Conservation (phyloP, 2,113 vertebrate genomes). For the Pomatostomus ruficeps region DNA sequence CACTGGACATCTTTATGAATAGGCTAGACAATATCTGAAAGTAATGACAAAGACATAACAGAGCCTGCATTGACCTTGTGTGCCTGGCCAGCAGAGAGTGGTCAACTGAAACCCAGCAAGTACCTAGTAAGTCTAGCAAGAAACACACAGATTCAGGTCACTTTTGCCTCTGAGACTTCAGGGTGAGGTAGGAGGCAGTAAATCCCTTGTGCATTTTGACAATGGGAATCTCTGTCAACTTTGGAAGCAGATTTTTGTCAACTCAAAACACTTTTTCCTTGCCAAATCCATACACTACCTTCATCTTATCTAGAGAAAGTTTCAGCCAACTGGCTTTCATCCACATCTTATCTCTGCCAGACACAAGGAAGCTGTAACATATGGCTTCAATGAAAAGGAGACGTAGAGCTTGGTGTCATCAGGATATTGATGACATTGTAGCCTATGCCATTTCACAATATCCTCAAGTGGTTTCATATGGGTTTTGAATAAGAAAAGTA, state of each 20-base stretch:
- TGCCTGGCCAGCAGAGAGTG: neutral
- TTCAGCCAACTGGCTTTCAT: conserved; percentile 52
- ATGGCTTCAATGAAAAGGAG: conserved; percentile 57
- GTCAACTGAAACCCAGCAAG: neutral
- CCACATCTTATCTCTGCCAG: conserved; percentile 59
- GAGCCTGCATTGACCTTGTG: neutral
- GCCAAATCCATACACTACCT: conserved; percentile 36
- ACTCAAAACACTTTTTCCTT: conserved; percentile 15
- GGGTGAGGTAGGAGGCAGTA: neutral
- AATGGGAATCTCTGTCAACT: conserved; percentile 12
- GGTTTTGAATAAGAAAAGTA: conserved; percentile 29
- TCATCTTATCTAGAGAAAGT: conserved; percentile 47
- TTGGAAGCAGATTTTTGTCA: conserved; percentile 34
- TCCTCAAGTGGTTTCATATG: conserved; percentile 30
- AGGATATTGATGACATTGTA: conserved; percentile 56
- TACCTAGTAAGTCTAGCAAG: neutral
- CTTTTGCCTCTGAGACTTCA: neutral
- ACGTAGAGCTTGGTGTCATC: conserved; percentile 34
- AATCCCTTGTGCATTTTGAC: neutral
- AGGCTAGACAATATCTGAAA: neutral
- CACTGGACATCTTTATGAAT: neutral
- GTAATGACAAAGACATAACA: neutral
- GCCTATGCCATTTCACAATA: conserved; percentile 41
- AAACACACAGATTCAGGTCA: neutral
- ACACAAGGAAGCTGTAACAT: conserved; percentile 50